Evolutionary conservation across 2,888 invertebrate genomes (phyloP).

Genomic region (Aphidoletes aphidimyza): DNA sequence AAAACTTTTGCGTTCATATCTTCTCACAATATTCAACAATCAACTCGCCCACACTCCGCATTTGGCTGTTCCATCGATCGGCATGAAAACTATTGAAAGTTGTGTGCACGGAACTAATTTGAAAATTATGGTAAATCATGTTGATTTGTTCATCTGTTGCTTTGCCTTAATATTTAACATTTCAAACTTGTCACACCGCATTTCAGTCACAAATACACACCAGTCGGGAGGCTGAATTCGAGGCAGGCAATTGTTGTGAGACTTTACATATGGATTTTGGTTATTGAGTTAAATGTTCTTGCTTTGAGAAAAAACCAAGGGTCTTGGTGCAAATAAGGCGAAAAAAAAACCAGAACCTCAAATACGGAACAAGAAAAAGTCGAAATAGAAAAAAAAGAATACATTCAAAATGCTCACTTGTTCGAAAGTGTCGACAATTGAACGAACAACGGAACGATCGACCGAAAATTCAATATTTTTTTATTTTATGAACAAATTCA

Average conservation of each 20-base stretch:
- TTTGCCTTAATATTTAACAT: constrained; percentile 19
- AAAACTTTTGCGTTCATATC: neutral
- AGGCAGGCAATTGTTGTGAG: neutral
- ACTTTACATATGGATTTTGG: neutral
- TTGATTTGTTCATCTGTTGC: constrained; percentile 42
- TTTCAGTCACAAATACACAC: neutral
- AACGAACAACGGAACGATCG: too few relatives aligned
- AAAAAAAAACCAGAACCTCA: neutral
- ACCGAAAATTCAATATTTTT: too few relatives aligned
- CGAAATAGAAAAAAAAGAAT: neutral
- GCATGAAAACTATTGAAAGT: neutral
- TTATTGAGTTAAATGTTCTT: too few relatives aligned
- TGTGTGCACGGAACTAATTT: constrained; percentile 2
- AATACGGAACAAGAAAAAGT: neutral
- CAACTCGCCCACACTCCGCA: neutral
- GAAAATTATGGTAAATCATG: constrained; percentile 39
- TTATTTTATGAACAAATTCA: too few relatives aligned
- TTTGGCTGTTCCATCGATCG: neutral
- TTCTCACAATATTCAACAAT: neutral
- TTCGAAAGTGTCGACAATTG: too few relatives aligned
- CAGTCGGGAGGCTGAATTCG: neutral
- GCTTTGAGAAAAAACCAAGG: neutral
- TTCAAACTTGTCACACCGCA: constrained; percentile 29
- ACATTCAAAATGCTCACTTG: constrained; percentile 27
- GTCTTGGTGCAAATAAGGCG: neutral